Evolutionary conservation across 2,888 invertebrate genomes (phyloP).

Genomic region (Sthenelais limicola): DNA sequence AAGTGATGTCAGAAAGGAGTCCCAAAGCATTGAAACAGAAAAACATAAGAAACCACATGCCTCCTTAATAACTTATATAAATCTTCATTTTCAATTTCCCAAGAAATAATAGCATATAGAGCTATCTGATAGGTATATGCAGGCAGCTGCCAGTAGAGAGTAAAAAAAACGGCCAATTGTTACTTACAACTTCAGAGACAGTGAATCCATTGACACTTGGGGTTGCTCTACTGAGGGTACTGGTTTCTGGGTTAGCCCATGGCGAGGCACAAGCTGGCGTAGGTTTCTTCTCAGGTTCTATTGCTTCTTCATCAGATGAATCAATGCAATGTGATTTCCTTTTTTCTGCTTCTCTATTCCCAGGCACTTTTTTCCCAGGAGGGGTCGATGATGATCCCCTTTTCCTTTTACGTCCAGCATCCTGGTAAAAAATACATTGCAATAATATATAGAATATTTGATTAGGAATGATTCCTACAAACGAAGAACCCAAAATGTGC

Average conservation of each 20-base stretch:
- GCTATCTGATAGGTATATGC: too few relatives aligned
- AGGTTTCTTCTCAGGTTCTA: background rate
- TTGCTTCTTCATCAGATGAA: background rate
- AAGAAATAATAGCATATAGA: background rate
- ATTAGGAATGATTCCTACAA: too few relatives aligned
- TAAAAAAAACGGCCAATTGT: too few relatives aligned
- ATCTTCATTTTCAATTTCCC: background rate
- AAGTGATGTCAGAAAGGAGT: too few relatives aligned
- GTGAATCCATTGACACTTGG: slow-evolving; percentile 58
- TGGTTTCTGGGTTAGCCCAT: background rate
- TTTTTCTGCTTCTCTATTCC: background rate
- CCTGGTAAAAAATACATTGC: too few relatives aligned
- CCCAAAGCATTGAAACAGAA: too few relatives aligned
- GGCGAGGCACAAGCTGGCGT: background rate
- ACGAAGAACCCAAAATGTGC: too few relatives aligned
- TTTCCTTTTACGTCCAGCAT: too few relatives aligned
- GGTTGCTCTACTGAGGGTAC: slow-evolving; percentile 10
- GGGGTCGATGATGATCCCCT: background rate
- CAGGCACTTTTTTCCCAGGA: background rate
- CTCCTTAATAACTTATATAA: too few relatives aligned
- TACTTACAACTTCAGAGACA: slow-evolving; percentile 58
- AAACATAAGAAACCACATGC: too few relatives aligned
- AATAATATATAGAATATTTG: too few relatives aligned
- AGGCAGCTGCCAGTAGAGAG: too few relatives aligned
- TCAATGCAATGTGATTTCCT: background rate